Base-by-base conservation (phyloP, 1,140 invertebrate species). In the Microplitis demolitor region DNA sequence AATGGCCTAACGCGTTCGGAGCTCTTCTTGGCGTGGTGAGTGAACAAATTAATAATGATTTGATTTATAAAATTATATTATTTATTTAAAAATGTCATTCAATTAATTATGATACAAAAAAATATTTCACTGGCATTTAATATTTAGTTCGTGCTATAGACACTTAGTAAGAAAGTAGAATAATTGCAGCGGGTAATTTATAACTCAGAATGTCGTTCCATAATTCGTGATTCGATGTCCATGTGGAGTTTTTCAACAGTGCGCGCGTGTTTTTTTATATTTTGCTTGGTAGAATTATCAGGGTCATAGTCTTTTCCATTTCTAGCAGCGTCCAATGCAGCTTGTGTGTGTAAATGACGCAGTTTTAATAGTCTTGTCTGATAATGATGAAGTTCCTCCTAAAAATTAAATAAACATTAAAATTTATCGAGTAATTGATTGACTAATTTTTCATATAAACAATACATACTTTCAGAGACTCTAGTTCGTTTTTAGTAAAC, bases 241-340 rank as follows among this genome's bases (percentile, higher is more conserved):
- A 90, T 87, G 84, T 97, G 96, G 51, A 97, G 82, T 87, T 97
- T 97, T 80, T 96, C 94, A 0, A 97, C 93, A 83, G 94, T 95
- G 73, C 93, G 89, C 9, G 91, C 87, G 80, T 95, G 93, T 76
- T 95, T 94, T 82, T 95, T 94, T 51, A 96, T 92, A 74, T 94
- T 90, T 75, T 94, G 89, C 82, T 63, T 68, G n/a, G 79, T 83
- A 71, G 78, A 75, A 77, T 85, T 81, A 31, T 82, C 77, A 11
- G 71, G 14, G 35, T 84, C 39, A 13, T 81, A 78, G 4, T 74
- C 13, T 67, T 84, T 82, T 56, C 82, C 79, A 73, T 81, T 80
- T 53, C 75, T 76, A 5, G 80, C 81, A 14, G 83, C 80, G 71
- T 84, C 81, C 45, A 86, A 56, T 61, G 86, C 83, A 69, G 92